phyloP scores from a whole-genome alignment of 2,113 vertebrate genomes.

The Calidris pugnax region DNA sequence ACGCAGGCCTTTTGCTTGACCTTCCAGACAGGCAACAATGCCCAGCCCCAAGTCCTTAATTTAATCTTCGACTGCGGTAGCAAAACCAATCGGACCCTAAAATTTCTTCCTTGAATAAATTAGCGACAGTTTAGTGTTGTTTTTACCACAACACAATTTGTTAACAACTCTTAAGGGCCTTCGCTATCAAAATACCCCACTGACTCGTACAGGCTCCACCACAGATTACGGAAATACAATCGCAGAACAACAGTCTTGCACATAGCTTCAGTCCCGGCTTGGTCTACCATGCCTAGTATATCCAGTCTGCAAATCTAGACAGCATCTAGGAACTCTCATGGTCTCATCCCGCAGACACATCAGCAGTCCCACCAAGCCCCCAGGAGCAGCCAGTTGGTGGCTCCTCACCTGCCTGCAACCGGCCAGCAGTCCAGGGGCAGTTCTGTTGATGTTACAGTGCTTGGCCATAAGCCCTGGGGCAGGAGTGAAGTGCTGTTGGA shows the following conservation, averaged over 20 bases:
- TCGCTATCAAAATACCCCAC: neutral
- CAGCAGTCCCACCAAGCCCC: neutral
- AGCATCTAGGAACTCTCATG: neutral
- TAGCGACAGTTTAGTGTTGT: neutral
- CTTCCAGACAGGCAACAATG: neutral
- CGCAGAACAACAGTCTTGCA: neutral
- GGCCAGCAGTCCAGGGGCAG: neutral
- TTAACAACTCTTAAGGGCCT: neutral
- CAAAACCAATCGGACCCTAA: neutral
- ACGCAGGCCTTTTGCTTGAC: neutral
- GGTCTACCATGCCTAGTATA: accelerated
- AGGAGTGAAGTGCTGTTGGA: neutral
- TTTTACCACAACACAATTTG: neutral
- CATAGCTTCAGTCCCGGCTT: neutral
- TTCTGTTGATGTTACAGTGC: neutral
- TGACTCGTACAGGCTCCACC: neutral
- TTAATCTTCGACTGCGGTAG: neutral
- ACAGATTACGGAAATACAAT: neutral
- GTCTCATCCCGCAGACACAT: neutral
- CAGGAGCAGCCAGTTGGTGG: neutral
- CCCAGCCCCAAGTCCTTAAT: neutral
- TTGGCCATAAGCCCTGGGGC: accelerated
- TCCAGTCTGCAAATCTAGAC: neutral
- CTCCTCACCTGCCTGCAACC: neutral
- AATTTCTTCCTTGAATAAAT: neutral